These are phyloP conservation scores for Dendronephthya gigantea DNA, from an alignment of 64 coral and sea anemone genomes.

Conservation along the genomic window DNA sequence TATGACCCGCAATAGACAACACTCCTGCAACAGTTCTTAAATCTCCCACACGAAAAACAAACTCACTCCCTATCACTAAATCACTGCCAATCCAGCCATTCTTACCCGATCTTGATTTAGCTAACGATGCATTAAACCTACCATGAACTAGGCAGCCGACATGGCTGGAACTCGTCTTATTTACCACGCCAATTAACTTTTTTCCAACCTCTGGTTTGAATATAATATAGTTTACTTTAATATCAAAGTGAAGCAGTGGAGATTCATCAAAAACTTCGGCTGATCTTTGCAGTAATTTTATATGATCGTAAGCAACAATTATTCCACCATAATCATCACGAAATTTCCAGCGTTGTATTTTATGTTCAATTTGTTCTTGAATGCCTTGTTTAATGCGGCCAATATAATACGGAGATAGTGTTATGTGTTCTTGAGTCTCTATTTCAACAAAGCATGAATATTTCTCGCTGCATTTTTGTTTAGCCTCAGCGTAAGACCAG, in stretches of 20 bases:
- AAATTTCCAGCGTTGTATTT: slow-evolving; percentile 57
- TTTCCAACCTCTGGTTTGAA: slow-evolving; percentile 69
- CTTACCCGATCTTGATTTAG: slow-evolving; percentile 17
- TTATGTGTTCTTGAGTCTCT: slow-evolving; percentile 52
- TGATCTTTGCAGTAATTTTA: slow-evolving; percentile 47
- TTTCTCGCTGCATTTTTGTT: slow-evolving; percentile 65
- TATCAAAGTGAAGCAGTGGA: slow-evolving; percentile 67
- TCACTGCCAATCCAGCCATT: slow-evolving; percentile 43
- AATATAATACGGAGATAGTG: slow-evolving; percentile 50
- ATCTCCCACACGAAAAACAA: slow-evolving; percentile 61
- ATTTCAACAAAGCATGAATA: slow-evolving; percentile 58
- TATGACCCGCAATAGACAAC: slow-evolving; percentile 60
- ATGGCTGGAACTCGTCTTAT: slow-evolving; percentile 63
- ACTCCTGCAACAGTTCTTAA: slow-evolving; percentile 62
- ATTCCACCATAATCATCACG: slow-evolving; percentile 55
- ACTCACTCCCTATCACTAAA: slow-evolving; percentile 58
- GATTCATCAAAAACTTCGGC: slow-evolving; percentile 52
- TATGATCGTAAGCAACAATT: slow-evolving; percentile 56
- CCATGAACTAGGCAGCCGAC: slow-evolving; percentile 79
- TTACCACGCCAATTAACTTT: slow-evolving; percentile 63
- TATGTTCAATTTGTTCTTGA: slow-evolving; percentile 43
- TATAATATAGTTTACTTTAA: slow-evolving; percentile 64
- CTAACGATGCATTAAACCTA: slow-evolving; percentile 73
- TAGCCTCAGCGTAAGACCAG: slow-evolving; percentile 39
- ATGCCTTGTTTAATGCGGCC: slow-evolving; percentile 58